Base-by-base conservation (phyloP, 2,888 invertebrate genomes). In the Dysmachus trigonus region DNA sequence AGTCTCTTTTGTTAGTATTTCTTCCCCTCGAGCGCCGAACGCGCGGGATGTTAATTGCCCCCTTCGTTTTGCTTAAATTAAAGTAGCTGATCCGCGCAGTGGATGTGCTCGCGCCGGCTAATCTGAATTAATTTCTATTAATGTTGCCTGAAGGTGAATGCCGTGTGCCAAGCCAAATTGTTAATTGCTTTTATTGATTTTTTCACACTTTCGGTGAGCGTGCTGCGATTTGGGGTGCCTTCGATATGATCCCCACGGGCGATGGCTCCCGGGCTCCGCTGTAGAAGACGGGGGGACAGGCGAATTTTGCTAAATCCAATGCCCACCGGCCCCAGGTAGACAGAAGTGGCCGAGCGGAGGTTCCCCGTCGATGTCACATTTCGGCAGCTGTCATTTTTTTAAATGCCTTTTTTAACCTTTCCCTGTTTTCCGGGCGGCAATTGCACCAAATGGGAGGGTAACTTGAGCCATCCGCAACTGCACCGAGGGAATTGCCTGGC, bases 141-240 rank as follows among this genome's bases (percentile, higher is more conserved):
- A 31, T 79, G 8, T 18, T 79, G 22, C 2, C 62, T 22, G 62
- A 27, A 77, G 79, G 79, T 79, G 79, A 79, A 22, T 79, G n/a
- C 47, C 22, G 27, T 41, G 51, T 41, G 51, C 79, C 51, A 47
- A 47, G 79, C 22, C 27, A 27, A 41, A 18, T 4, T 31, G 22
- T 18, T 76, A 35, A 76, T 76, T 76, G 33, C 76, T 47, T 79
- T 79, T 79, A 79, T 79, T 79, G 79, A 79, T 79, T 79, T 79
- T 73, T 79, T 79, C 79, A 51, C 41, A 5, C 31, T 27, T 62
- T 22, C 7, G 22, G 30, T 51, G 41, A 51, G 51, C 79, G 79
- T 79, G 79, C n/a, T 79, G 79, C 62, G 33, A 76, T 76, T 38
- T 76, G 13, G 13, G 35, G 22, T 62, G 62, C 18, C 22, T 62